Evolutionary conservation across 1,140 invertebrate species (phyloP).

Genomic region (Prorops nasuta): DNA sequence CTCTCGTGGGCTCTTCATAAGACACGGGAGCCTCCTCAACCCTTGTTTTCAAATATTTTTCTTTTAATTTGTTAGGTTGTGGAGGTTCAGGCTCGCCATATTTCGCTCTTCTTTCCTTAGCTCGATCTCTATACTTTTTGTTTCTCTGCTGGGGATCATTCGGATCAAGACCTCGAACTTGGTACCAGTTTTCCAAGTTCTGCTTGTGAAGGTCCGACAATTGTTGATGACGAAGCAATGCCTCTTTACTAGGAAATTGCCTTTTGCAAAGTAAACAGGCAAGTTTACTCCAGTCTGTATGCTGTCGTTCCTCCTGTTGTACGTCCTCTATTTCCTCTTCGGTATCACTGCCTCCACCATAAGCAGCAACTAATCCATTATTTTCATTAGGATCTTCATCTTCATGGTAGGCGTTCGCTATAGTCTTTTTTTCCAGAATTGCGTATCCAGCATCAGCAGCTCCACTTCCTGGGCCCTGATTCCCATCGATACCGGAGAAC

Average conservation of each 20-base stretch:
- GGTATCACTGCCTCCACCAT: constrained; percentile 69
- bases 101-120: constrained; percentile 91
- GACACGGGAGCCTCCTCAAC: constrained; percentile 54
- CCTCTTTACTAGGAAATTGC: constrained; percentile 87
- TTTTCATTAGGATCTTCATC: constrained; percentile 48
- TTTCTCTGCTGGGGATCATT: constrained; percentile 57
- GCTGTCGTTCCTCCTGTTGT: constrained; percentile 62
- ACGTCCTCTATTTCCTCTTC: constrained; percentile 65
- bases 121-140: constrained; percentile 85
- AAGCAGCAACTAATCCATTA: constrained; percentile 70
- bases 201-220: constrained; percentile 95
- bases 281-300: constrained; percentile 85
- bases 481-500: constrained; percentile 46
- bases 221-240: constrained; percentile 86
- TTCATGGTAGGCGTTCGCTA: constrained; percentile 43
- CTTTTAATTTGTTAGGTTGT: constrained; percentile 69
- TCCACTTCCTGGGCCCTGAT: constrained; percentile 59
- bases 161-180: constrained; percentile 58
- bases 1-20: constrained; percentile 67
- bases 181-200: constrained; percentile 75
- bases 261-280: constrained; percentile 95
- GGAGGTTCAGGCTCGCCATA: constrained; percentile 87
- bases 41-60: constrained; percentile 64
- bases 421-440: constrained; percentile 72
- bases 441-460: constrained; percentile 90